phyloP scores from a whole-genome alignment of 2,888 invertebrate genomes.

The Drosophila affinis region DNA sequence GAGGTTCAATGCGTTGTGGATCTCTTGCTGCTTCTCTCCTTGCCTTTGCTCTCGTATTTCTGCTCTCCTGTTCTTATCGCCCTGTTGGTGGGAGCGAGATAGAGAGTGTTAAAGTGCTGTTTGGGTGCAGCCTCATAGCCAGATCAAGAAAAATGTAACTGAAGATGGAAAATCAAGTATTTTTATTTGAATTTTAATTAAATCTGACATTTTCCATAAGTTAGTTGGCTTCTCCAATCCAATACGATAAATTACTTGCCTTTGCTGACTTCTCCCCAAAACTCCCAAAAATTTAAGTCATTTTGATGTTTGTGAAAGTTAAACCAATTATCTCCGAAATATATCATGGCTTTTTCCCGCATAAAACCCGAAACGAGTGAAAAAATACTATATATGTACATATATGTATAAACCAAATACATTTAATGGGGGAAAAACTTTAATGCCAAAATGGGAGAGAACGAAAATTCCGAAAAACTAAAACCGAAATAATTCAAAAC shows the following conservation, averaged over 20 bases:
- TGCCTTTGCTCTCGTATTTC: too few relatives aligned
- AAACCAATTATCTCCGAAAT: background rate
- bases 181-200: too few relatives aligned
- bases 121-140: background rate
- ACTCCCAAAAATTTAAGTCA: background rate
- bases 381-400: background rate
- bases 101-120: background rate
- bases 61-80: too few relatives aligned
- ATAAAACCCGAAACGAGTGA: slow-evolving; percentile 9
- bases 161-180: too few relatives aligned
- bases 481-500: slow-evolving; percentile 53
- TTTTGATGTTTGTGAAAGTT: background rate
- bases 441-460: slow-evolving; percentile 28
- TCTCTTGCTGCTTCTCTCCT: too few relatives aligned
- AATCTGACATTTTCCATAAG: background rate
- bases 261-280: background rate
- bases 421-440: slow-evolving; percentile 38
- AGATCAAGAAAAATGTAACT: too few relatives aligned
- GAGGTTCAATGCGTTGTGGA: too few relatives aligned
- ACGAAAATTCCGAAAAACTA: slow-evolving; percentile 30
- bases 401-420: slow-evolving; percentile 25
- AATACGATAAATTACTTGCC: background rate
- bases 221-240: background rate
- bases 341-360: background rate
- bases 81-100: background rate